phyloP scores from a whole-genome alignment of 2,888 invertebrate species.

The Campoletis raptor region DNA sequence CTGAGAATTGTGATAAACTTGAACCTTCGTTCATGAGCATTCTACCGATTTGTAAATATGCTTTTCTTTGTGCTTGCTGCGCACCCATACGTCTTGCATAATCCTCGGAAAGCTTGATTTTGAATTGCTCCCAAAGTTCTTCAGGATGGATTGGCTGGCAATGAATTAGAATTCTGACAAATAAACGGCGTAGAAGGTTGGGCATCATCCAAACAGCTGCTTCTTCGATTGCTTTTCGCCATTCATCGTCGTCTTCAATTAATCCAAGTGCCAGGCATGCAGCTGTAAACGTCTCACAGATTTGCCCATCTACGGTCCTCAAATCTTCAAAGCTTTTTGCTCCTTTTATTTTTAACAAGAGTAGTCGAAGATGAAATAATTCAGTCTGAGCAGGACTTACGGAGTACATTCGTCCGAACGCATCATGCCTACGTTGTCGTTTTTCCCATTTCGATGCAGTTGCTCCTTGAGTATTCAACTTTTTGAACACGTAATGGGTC shows the following conservation, averaged over 20 bases:
- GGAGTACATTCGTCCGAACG: conserved; percentile 74
- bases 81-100: conserved; percentile 21
- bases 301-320: conserved; percentile 73
- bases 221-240: conserved; percentile 61
- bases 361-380: conserved; percentile 74
- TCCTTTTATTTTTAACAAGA: conserved; percentile 75
- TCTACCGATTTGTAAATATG: conserved; percentile 50
- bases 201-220: conserved; percentile 65
- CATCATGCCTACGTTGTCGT: conserved; percentile 19
- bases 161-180: conserved; percentile 76
- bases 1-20: conserved; percentile 56
- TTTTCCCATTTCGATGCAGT: no score
- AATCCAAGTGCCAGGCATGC: conserved; percentile 76
- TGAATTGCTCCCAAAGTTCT: conserved; percentile 73
- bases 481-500: conserved; percentile 51
- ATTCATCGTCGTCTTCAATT: conserved; percentile 74
- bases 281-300: conserved; percentile 74
- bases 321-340: conserved; percentile 76
- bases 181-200: conserved; percentile 75
- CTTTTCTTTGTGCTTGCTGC: conserved; percentile 35
- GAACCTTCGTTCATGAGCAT: conserved; percentile 52
- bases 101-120: conserved; percentile 64
- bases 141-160: conserved; percentile 67
- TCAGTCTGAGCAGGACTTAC: conserved; percentile 74
- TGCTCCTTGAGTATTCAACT: conserved; percentile 8